These are phyloP conservation scores for Motacilla alba DNA, from an alignment of 2,113 vertebrate species.

Conservation along the genomic window DNA sequence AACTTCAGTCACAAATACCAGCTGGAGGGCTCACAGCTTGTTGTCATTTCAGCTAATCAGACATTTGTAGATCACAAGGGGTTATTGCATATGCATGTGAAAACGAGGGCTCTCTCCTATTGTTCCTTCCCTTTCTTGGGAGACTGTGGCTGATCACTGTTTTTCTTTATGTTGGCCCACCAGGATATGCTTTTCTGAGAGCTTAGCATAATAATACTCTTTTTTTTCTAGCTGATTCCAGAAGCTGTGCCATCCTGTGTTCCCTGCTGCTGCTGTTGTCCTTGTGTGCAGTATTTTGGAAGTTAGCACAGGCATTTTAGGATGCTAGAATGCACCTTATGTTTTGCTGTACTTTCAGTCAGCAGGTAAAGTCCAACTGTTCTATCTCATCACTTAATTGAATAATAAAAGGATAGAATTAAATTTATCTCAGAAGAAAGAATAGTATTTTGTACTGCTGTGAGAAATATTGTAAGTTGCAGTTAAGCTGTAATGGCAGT, in stretches of 20 bases:
- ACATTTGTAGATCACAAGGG: neutral
- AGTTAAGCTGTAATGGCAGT: neutral
- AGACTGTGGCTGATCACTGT: neutral
- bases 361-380: neutral
- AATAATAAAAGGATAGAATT: neutral
- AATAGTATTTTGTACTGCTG: rapidly evolving
- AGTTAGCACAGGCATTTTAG: neutral
- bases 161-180: neutral
- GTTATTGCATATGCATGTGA: neutral
- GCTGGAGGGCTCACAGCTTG: neutral
- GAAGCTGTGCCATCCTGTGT: neutral
- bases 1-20: conserved; percentile 2
- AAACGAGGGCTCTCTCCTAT: neutral
- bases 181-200: neutral
- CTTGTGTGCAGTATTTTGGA: neutral
- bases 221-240: neutral
- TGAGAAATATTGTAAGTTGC: neutral
- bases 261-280: neutral
- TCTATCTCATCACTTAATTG: neutral
- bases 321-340: neutral
- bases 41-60: conserved; percentile 2
- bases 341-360: neutral
- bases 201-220: neutral
- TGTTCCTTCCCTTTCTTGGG: neutral
- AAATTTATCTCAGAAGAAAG: neutral